phyloP scores from a whole-genome alignment of 2,113 vertebrate species.

The Gobiocypris rarus region DNA sequence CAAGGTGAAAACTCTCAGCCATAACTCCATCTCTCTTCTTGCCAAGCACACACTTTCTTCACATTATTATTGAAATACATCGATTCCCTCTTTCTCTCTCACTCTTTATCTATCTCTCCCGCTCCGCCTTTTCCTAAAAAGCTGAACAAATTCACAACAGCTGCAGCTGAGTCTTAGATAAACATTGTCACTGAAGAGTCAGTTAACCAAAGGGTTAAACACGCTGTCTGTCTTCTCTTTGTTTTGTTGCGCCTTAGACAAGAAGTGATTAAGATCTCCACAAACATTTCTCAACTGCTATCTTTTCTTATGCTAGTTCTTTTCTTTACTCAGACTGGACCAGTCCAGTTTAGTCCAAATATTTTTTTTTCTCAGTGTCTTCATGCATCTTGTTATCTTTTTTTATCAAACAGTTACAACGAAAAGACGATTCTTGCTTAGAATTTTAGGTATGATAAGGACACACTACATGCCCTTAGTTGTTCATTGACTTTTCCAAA shows the following conservation, averaged over 20 bases:
- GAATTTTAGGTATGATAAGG: constrained; percentile 1
- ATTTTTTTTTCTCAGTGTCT: constrained; percentile 39
- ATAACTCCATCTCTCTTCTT: constrained; percentile 69
- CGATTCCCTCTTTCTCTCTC: constrained; percentile 80
- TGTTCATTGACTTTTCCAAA: background rate
- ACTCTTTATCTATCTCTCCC: constrained; percentile 72
- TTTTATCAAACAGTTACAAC: background rate
- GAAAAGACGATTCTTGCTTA: background rate
- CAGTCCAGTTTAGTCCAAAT: constrained; percentile 17
- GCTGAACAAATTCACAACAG: constrained; percentile 38
- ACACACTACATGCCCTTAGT: constrained; percentile 39
- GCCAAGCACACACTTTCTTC: constrained; percentile 67
- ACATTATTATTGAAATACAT: constrained; percentile 71
- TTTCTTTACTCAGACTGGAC: constrained; percentile 15
- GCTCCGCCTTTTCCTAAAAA: constrained; percentile 2
- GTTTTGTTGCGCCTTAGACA: constrained; percentile 67
- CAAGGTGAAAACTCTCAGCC: constrained; percentile 63
- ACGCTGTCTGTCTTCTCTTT: constrained; percentile 77
- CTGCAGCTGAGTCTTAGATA: constrained; percentile 78
- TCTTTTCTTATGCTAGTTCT: constrained; percentile 41
- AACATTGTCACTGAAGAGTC: constrained; percentile 75
- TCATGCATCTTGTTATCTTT: constrained; percentile 1
- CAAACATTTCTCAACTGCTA: constrained; percentile 75
- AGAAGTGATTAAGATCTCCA: constrained; percentile 63
- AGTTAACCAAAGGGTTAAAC: constrained; percentile 73